These are phyloP conservation scores for Ptychobarbus kaznakovi DNA, from an alignment of 2,797 vertebrate genomes.

Conservation along the genomic window DNA sequence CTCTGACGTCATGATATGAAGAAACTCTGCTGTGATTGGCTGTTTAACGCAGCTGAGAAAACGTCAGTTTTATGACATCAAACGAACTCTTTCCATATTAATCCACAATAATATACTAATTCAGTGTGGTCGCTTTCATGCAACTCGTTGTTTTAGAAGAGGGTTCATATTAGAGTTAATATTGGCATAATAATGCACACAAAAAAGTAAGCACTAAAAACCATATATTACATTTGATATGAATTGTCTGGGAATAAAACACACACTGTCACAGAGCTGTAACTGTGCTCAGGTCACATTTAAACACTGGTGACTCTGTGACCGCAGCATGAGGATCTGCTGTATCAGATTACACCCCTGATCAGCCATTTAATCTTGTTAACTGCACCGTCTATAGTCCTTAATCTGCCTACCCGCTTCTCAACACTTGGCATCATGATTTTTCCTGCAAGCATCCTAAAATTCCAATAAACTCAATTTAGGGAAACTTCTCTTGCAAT, in stretches of 20 bases:
- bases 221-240: background rate
- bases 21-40: background rate
- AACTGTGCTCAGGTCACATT: background rate
- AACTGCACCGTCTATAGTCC: constrained; percentile 51
- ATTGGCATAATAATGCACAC: background rate
- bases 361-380: constrained; percentile 56
- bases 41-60: constrained; percentile 7
- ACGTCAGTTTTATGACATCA: background rate
- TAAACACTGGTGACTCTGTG: background rate
- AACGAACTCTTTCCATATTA: background rate
- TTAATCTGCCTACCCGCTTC: constrained; percentile 3
- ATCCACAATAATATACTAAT: background rate
- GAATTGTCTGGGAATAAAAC: background rate
- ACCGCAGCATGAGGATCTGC: background rate
- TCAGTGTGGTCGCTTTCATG: background rate
- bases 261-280: background rate
- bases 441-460: background rate
- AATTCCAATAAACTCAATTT: background rate
- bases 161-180: background rate
- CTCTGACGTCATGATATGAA: background rate
- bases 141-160: background rate
- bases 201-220: background rate
- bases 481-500: background rate
- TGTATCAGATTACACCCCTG: constrained; percentile 37
- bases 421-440: constrained; percentile 3